Evolutionary conservation across 2,113 vertebrate genomes (phyloP), one percentile per base, ranked within the genome.

Genomic region (Climacteris rufus): DNA sequence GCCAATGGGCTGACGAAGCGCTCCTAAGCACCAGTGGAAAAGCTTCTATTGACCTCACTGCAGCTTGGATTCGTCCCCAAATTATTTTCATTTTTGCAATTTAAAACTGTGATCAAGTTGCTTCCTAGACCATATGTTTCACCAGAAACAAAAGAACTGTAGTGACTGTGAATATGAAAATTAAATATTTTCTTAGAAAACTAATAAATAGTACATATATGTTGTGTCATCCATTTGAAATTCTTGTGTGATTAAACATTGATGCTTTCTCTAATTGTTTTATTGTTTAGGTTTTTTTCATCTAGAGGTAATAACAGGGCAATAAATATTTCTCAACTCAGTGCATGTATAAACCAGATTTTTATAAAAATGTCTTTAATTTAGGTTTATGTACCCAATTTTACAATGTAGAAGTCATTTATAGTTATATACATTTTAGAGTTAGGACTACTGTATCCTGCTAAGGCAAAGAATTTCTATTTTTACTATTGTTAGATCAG

Each of bases 261-360:
- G 60, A 68, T 87, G 45, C 13, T 82, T 86, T 20, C 20, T 92
- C 56, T 75, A 75, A 89, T 90, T 93, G 84, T 30, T 68, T 47
- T 47, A 60, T 24, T 49, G 61, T 80, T 76, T 44, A 28, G 30
- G 4, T 8, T 27, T 84, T 86, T 93, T 88, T 37, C 7, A 53
- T 57, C 30, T 57, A 33, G 40, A 65, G 16, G 31, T 89, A 95
- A 61, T 50, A 96, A 71, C 40, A 92, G 16, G 31, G 8, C n/a
- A 94, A 93, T 69, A 94, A 92, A 82, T 92, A 90, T 22, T 84
- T 68, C 49, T 90, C n/a, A 75, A 71, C 70, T 90, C 69, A 76
- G 53, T 47, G 27, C 33, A 45, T 82, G 13, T 68, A 30, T 84
- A 59, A 93, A 86, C 24, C 6, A 84, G 23, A 84, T 76, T 81